Evolutionary conservation across 2,888 invertebrate genomes (phyloP).

Genomic region (Candidula unifasciata): DNA sequence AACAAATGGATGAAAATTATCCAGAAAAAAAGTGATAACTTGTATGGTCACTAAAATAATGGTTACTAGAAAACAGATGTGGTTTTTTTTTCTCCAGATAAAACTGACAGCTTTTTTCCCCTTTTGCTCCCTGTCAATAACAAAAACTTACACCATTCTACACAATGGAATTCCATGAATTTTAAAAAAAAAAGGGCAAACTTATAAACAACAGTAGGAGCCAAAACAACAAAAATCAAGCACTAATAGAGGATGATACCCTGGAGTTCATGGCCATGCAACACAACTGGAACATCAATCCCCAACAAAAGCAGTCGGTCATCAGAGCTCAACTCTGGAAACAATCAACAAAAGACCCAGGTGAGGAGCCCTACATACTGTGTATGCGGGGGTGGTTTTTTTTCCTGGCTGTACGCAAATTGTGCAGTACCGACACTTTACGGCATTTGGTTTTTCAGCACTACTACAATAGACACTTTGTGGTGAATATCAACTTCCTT

Average conservation of each 20-base stretch:
- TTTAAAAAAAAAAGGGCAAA: too few relatives aligned
- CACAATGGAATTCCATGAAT: background rate
- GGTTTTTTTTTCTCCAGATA: background rate
- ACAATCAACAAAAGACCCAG: background rate
- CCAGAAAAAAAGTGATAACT: background rate
- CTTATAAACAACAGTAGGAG: background rate
- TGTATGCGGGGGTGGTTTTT: too few relatives aligned
- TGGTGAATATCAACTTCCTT: too few relatives aligned
- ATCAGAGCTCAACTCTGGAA: background rate
- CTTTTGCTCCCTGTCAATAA: background rate
- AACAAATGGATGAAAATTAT: background rate
- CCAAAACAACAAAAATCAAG: background rate
- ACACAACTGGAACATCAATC: background rate
- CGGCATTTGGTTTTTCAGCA: too few relatives aligned
- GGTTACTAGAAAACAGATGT: background rate
- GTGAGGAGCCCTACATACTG: too few relatives aligned
- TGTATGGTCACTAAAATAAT: background rate
- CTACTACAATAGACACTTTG: too few relatives aligned
- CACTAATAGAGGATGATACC: background rate
- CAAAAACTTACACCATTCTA: constrained; percentile 21
- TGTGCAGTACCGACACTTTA: too few relatives aligned
- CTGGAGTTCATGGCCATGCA: background rate
- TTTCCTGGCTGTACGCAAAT: too few relatives aligned
- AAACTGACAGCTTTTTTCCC: background rate
- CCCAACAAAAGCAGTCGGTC: background rate